phyloP scores from a whole-genome alignment of 2,113 vertebrate genomes.

The Tursiops truncatus region DNA sequence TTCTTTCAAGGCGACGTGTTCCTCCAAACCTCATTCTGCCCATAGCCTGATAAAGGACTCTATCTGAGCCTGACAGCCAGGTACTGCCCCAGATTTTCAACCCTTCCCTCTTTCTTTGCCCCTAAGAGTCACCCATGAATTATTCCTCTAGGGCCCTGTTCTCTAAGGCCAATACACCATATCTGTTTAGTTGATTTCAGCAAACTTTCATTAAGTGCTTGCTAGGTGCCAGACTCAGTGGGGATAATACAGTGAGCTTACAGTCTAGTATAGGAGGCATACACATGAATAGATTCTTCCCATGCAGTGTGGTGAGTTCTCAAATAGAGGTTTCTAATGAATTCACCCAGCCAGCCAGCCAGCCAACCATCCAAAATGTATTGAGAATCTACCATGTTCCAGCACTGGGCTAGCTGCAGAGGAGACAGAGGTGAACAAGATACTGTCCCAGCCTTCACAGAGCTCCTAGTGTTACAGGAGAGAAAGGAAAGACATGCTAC shows the following conservation, averaged over 20 bases:
- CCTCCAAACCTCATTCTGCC: not conserved
- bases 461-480: not conserved
- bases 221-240: not conserved
- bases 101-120: not conserved
- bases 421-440: not conserved
- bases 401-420: not conserved
- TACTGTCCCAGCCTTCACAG: not conserved
- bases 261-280: not conserved
- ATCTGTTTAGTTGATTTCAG: not conserved
- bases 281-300: not conserved
- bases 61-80: not conserved
- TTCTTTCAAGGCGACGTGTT: not conserved
- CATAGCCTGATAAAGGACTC: not conserved
- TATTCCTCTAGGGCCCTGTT: not conserved
- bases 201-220: not conserved
- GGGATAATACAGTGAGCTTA: not conserved
- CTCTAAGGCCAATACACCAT: not conserved
- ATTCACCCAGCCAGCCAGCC: not conserved
- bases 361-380: not conserved
- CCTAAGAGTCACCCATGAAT: not conserved
- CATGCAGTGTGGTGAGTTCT: not conserved
- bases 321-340: not conserved
- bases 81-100: not conserved
- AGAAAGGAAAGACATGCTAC: not conserved
- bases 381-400: not conserved